Conservation (phyloP, 2,888 invertebrate species). For the Lucinisca nassula region DNA sequence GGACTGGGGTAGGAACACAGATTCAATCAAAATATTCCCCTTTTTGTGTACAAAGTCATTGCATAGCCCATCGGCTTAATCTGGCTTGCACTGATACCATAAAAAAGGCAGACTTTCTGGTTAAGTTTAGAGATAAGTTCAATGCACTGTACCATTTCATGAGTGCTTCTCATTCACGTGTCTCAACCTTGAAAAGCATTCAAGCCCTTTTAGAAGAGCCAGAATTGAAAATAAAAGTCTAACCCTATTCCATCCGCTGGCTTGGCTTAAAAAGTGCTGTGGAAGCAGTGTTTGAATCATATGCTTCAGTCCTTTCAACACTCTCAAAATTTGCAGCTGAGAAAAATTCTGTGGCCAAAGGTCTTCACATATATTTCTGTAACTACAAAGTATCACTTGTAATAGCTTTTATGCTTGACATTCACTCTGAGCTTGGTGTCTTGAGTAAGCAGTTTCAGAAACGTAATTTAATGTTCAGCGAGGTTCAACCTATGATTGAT, state of each 20-base stretch:
- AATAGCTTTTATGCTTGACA: slow-evolving; percentile 38
- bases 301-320: slow-evolving; percentile 47
- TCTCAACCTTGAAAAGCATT: slow-evolving; percentile 42
- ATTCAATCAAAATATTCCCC: slow-evolving; percentile 46
- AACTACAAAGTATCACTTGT: slow-evolving; percentile 32
- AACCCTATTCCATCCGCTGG: slow-evolving; percentile 63
- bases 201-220: slow-evolving; percentile 60
- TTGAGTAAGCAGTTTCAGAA: slow-evolving; percentile 35
- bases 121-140: slow-evolving; percentile 64
- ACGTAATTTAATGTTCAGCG: slow-evolving; percentile 42
- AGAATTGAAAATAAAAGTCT: slow-evolving; percentile 59
- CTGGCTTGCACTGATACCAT: slow-evolving; percentile 61
- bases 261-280: slow-evolving; percentile 60
- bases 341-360: slow-evolving; percentile 34
- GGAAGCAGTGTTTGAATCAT: slow-evolving; percentile 54
- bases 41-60: slow-evolving; percentile 57
- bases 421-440: slow-evolving; percentile 29
- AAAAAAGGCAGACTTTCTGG: slow-evolving; percentile 46
- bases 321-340: slow-evolving; percentile 48
- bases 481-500: slow-evolving; percentile 39
- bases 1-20: too few species aligned
- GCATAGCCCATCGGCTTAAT: slow-evolving; percentile 54
- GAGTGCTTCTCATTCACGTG: slow-evolving; percentile 47
- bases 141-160: slow-evolving; percentile 59
- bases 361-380: slow-evolving; percentile 24